Evolutionary conservation across 2,113 vertebrate species (phyloP).

Genomic region (Chroicocephalus ridibundus): DNA sequence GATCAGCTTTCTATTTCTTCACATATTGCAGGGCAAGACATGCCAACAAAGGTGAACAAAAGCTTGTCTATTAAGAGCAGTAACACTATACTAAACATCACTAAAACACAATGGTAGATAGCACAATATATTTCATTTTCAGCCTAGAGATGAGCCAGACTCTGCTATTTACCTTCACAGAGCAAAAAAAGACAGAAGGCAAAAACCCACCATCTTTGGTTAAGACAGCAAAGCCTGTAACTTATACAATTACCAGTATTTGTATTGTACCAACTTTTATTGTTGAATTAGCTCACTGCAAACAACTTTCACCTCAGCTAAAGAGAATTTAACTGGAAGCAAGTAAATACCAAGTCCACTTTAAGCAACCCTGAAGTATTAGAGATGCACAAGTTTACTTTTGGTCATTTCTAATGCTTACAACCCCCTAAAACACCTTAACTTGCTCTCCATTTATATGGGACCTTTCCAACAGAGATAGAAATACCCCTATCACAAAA

Average conservation of each 20-base stretch:
- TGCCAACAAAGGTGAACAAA: not conserved
- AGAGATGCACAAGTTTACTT: not conserved
- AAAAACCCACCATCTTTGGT: rapidly evolving
- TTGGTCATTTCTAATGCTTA: not conserved
- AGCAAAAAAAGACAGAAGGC: not conserved
- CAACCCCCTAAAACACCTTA: not conserved
- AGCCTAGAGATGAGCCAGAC: not conserved
- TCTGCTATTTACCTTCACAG: not conserved
- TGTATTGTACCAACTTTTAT: not conserved
- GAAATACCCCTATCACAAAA: not conserved
- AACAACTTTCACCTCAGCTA: not conserved
- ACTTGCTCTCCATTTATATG: not conserved
- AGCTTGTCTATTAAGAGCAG: not conserved
- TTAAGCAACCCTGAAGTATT: not conserved
- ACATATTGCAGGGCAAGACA: not conserved
- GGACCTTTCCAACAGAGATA: not conserved
- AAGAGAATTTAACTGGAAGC: not conserved
- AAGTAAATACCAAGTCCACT: not conserved
- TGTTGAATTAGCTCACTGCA: not conserved
- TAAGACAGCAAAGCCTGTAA: not conserved
- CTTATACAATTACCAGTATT: not conserved
- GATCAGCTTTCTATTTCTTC: not conserved
- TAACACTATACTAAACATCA: not conserved
- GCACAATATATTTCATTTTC: not conserved
- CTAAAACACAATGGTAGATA: not conserved